Conservation (phyloP, 1,140 invertebrate genomes). For the Caenorhabditis inopinata region DNA sequence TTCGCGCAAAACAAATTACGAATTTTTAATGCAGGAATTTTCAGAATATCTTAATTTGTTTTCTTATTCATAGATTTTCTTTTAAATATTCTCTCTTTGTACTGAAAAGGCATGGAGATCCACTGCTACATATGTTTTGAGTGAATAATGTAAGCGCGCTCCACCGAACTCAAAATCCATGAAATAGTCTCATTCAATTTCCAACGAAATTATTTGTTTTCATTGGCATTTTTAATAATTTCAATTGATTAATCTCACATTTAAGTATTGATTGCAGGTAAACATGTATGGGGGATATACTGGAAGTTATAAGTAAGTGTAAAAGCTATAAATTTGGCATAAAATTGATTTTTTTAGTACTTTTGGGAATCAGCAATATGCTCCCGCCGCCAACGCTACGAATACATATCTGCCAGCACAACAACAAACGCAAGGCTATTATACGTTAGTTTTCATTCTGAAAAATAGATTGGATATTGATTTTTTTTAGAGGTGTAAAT, state of each 20-base stretch:
- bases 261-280: neutral
- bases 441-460: neutral
- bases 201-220: too few species aligned
- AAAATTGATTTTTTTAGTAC: neutral
- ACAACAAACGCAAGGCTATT: neutral
- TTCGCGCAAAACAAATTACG: too few species aligned
- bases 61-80: too few species aligned
- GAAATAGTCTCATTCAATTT: too few species aligned
- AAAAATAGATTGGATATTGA: neutral
- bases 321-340: neutral
- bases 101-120: too few species aligned
- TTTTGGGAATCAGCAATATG: neutral
- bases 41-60: too few species aligned
- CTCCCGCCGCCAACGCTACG: too few species aligned
- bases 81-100: too few species aligned
- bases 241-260: too few species aligned
- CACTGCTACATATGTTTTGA: too few species aligned
- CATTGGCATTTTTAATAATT: neutral
- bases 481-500: conserved; percentile 1
- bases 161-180: neutral
- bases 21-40: too few species aligned
- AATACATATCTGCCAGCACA: neutral
- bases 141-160: neutral
- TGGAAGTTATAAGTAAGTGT: neutral
- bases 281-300: conserved; percentile 3